Evolutionary conservation across 2,888 invertebrate genomes (phyloP).

Genomic region (Callyntrura guangdongensis): DNA sequence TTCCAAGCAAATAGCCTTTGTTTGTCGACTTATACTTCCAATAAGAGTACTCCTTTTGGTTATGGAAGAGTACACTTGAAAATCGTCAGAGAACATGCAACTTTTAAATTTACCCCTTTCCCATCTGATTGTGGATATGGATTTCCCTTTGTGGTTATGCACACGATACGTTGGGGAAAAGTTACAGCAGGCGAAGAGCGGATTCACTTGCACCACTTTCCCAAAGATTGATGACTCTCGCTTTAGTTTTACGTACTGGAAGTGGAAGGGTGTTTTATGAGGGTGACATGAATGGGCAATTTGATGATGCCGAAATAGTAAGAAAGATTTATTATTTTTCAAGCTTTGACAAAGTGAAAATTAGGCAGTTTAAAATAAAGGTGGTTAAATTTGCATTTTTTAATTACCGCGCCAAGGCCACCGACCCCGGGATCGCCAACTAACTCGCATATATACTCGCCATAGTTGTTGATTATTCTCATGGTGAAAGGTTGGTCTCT

Average conservation of each 20-base stretch:
- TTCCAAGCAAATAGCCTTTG: conserved; percentile 72
- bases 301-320: background rate
- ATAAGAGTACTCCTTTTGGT: conserved; percentile 46
- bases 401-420: conserved; percentile 68
- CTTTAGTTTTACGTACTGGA: conserved; percentile 70
- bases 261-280: background rate
- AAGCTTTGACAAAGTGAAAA: background rate
- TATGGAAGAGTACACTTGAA: conserved; percentile 63
- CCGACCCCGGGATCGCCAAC: conserved; percentile 70
- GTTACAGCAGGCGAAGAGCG: conserved; percentile 66
- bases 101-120: conserved; percentile 62
- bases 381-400: conserved; percentile 20
- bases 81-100: conserved; percentile 73
- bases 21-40: conserved; percentile 74
- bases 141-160: conserved; percentile 65
- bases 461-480: conserved; percentile 66
- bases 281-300: background rate
- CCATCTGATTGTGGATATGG: conserved; percentile 61
- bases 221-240: conserved; percentile 72
- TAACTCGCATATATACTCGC: conserved; percentile 73
- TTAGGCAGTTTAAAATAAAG: too few species aligned
- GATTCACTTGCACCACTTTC: conserved; percentile 74
- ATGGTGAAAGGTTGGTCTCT: conserved; percentile 73
- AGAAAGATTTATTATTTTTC: conserved; percentile 64
- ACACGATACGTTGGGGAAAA: conserved; percentile 71